phyloP scores from a whole-genome alignment of 64 coral and sea anemone genomes.

The Porites australiensis region DNA sequence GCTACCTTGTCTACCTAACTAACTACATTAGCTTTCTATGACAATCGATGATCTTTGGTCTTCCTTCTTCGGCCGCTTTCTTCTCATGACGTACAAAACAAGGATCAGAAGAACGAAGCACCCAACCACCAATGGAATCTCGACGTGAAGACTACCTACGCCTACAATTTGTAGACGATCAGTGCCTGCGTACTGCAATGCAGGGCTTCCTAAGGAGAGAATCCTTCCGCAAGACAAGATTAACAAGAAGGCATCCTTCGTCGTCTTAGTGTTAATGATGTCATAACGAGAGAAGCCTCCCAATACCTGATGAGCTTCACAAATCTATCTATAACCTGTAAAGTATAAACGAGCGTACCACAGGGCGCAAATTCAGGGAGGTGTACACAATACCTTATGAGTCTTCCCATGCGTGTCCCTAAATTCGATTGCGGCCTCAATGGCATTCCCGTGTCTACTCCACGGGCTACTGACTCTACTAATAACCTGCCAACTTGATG shows the following conservation, averaged over 20 bases:
- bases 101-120: neutral
- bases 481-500: neutral
- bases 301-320: neutral
- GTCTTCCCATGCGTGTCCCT: no score
- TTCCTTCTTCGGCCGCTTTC: neutral
- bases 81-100: neutral
- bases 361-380: no score
- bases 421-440: no score
- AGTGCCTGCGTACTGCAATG: neutral
- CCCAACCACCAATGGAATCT: neutral
- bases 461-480: neutral
- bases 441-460: no score
- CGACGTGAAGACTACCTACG: neutral
- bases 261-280: neutral
- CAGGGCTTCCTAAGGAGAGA: no score
- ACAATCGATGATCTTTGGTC: neutral
- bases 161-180: conserved; percentile 9
- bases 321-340: neutral
- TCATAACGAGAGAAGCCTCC: conserved; percentile 7
- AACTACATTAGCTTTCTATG: neutral
- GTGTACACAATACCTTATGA: no score
- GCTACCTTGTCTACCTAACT: neutral
- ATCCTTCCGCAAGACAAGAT: neutral
- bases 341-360: neutral
- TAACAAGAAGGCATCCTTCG: neutral